Evolutionary conservation across 2,888 invertebrate genomes (phyloP).

Genomic region (Drepanosiphum platanoidis): DNA sequence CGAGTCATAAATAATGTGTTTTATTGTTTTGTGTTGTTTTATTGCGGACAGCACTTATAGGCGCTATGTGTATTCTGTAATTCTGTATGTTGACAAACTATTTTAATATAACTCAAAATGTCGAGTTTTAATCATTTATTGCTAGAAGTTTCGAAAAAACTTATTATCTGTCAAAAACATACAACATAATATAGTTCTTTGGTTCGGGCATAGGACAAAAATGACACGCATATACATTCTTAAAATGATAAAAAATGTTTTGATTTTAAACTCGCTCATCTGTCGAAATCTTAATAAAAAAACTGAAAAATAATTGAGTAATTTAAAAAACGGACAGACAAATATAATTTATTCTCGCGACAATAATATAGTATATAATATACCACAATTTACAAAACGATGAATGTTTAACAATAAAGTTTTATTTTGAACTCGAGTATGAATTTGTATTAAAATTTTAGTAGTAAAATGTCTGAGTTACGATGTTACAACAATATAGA

Average conservation of each 20-base stretch:
- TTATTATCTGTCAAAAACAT: too few species aligned
- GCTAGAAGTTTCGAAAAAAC: neutral
- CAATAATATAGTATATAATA: neutral
- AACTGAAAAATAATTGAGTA: neutral
- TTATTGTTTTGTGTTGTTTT: slow-evolving; percentile 25
- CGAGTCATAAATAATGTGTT: slow-evolving; percentile 23
- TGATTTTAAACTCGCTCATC: neutral
- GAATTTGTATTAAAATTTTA: neutral
- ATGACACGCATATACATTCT: neutral
- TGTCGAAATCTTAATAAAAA: neutral
- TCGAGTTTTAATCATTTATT: neutral
- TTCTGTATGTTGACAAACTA: neutral
- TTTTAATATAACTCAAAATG: neutral
- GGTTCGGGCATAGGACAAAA: neutral
- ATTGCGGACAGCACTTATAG: slow-evolving; percentile 32
- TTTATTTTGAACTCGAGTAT: neutral
- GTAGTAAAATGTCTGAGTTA: neutral
- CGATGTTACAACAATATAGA: neutral
- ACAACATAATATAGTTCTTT: neutral
- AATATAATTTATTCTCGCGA: too few species aligned
- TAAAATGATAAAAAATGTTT: neutral
- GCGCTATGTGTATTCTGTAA: neutral
- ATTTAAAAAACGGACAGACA: neutral
- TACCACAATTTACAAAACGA: neutral
- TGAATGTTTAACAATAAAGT: neutral